Base-by-base conservation (phyloP, 1,140 invertebrate genomes). In the Melitaea cinxia region DNA sequence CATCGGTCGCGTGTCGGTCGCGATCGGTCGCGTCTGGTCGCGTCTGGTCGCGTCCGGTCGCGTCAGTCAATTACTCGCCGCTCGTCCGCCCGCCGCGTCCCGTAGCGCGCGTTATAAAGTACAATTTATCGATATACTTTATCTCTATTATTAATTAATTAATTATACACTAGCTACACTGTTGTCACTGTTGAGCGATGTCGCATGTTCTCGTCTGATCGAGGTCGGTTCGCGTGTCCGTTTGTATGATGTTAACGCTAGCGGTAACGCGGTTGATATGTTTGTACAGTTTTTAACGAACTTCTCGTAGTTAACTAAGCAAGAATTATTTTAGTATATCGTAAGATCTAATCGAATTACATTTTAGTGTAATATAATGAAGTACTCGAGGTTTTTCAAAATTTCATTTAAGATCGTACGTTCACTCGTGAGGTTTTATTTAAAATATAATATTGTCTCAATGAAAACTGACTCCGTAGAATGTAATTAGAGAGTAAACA, bases 261-360 rank as follows among this genome's bases (percentile, higher is more conserved):
- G 78, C 77, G 65, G 72, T 78, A 78, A 68, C 17, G 23, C 75
- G 68, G 75, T 82, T 70, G 68, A 84, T 76, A 87, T 84, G 84
- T 90, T 90, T 90, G 88, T 90, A 88, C 85, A 90, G 88, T 89
- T 89, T 87, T 89, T 88, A 88, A 85, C 77, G 75, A 85, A 88
- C 83, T 88, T 90, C 85, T 88, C 81, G 80, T 89, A 89, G 88
- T 68, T 72, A 58, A 78, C 66, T 88, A 90, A 88, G 88, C 84
- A 82, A 88, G 77, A 88, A 90, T 87, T 86, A 87, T 90, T 89
- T 89, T 86, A 88, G 84, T 87, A 85, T 85, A 87, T 76, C 54
- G 45, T 88, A 90, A 88, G 83, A 85, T 88, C 88, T 88, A 88
- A 90, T 88, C 85, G 88, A 90, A 90, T 88, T 88, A 86, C 83